phyloP scores from a whole-genome alignment of 2,888 invertebrate species.

The Chrysomela aeneicollis region DNA sequence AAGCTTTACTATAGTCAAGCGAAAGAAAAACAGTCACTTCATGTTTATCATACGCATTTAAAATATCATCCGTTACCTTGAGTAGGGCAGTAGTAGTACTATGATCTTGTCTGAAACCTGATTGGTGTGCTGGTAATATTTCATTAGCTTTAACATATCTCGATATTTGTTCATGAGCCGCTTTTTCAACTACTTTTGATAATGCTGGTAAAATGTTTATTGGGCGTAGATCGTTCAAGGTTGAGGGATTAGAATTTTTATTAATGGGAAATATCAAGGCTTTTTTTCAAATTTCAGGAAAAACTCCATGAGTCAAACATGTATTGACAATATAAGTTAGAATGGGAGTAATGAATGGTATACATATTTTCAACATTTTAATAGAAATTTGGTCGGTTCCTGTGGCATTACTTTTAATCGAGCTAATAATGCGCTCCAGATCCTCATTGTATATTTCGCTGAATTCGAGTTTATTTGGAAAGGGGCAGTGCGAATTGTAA shows the following conservation, averaged over 20 bases:
- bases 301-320: slow-evolving; percentile 1
- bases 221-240: background rate
- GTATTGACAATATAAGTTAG: slow-evolving; percentile 7
- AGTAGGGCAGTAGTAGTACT: slow-evolving; percentile 8
- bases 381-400: slow-evolving; percentile 9
- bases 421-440: background rate
- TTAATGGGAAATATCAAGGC: background rate
- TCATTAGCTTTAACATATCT: background rate
- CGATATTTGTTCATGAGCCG: background rate
- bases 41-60: too few species aligned
- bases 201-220: background rate
- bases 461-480: background rate
- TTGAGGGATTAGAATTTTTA: background rate
- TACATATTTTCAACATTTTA: background rate
- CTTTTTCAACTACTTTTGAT: too few species aligned
- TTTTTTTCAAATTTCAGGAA: slow-evolving; percentile 7
- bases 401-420: too few species aligned
- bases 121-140: slow-evolving; percentile 9
- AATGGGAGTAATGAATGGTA: slow-evolving; percentile 1
- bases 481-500: too few species aligned
- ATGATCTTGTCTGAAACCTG: slow-evolving; percentile 12
- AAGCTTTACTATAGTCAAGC: background rate
- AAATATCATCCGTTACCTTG: too few species aligned
- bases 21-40: background rate
- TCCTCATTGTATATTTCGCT: background rate